Percentiles rank a stretch among this genome's conserved stretches.
These are phyloP conservation scores for Euproctis similis DNA, from an alignment of 2,888 invertebrate genomes.

Conservation along the genomic window DNA sequence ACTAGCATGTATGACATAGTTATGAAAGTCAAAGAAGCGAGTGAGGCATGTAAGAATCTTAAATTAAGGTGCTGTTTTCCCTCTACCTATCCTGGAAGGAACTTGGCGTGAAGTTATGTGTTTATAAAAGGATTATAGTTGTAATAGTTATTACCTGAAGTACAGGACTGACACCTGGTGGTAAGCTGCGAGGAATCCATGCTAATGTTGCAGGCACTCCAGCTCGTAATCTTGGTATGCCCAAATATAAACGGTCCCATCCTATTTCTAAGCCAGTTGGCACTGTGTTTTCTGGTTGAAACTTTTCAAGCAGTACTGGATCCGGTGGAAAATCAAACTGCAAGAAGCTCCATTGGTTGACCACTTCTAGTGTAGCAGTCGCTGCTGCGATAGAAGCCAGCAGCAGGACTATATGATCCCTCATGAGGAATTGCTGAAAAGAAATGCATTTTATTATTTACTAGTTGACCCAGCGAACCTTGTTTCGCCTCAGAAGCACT, in stretches of 20 bases:
- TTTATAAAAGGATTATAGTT: too few species aligned
- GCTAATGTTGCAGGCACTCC: constrained; percentile 86
- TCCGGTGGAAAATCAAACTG: constrained; percentile 81
- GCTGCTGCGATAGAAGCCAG: constrained; percentile 47
- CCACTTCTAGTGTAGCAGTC: constrained; percentile 73
- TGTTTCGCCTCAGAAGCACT: too few species aligned
- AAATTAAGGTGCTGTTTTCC: too few species aligned
- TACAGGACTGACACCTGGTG: constrained; percentile 80
- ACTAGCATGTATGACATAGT: too few species aligned
- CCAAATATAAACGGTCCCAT: constrained; percentile 83
- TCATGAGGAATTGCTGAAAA: constrained; percentile 33
- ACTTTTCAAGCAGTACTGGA: constrained; percentile 73
- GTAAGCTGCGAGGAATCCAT: constrained; percentile 79
- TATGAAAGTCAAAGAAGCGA: too few species aligned
- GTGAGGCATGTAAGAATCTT: too few species aligned
- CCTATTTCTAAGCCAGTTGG: constrained; percentile 85
- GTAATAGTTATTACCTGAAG: constrained; percentile 67
- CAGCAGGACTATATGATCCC: constrained; percentile 32
- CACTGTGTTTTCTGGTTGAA: constrained; percentile 83
- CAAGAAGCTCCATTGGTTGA: constrained; percentile 82
- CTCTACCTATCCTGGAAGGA: too few species aligned
- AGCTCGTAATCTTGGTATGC: constrained; percentile 82
- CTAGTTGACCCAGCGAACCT: too few species aligned
- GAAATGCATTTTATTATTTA: too few species aligned
- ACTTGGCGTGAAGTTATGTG: too few species aligned